These are phyloP conservation scores for Pedetes capensis DNA, from an alignment of 2,113 vertebrate genomes.

Conservation along the genomic window DNA sequence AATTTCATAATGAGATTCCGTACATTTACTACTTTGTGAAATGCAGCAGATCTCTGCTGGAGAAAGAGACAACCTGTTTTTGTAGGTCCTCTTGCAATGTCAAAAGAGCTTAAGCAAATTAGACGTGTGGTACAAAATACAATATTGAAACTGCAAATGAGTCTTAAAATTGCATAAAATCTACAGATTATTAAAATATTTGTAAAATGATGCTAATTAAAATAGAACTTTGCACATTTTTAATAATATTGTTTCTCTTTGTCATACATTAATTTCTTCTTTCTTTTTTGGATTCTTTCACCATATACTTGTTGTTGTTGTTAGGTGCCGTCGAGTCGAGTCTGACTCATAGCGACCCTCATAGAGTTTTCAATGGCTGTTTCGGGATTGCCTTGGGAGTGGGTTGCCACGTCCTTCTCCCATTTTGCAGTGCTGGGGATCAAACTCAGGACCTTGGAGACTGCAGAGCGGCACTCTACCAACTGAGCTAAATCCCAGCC, in stretches of 20 bases:
- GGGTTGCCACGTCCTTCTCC: no score
- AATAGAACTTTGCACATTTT: slow-evolving; percentile 11
- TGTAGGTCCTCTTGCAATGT: neutral
- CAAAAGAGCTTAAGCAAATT: slow-evolving; percentile 33
- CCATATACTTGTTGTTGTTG: no score
- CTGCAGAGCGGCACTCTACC: no score
- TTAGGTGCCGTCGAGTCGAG: no score
- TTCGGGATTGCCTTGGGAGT: no score
- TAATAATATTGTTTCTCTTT: slow-evolving; percentile 15
- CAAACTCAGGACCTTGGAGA: no score
- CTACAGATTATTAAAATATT: slow-evolving; percentile 22
- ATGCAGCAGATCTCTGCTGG: neutral
- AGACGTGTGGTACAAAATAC: neutral
- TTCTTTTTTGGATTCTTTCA: neutral
- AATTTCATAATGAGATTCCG: neutral
- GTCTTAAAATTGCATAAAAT: neutral
- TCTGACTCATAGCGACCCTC: no score
- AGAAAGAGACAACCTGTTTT: neutral
- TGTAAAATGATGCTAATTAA: slow-evolving; percentile 29
- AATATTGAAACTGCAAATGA: slow-evolving; percentile 12
- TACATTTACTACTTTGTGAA: slow-evolving; percentile 33
- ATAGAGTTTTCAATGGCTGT: no score
- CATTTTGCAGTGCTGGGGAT: no score
- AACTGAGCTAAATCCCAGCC: no score
- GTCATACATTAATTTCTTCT: neutral